phyloP scores from a whole-genome alignment of 1,140 invertebrate genomes.

The Tribolium madens region DNA sequence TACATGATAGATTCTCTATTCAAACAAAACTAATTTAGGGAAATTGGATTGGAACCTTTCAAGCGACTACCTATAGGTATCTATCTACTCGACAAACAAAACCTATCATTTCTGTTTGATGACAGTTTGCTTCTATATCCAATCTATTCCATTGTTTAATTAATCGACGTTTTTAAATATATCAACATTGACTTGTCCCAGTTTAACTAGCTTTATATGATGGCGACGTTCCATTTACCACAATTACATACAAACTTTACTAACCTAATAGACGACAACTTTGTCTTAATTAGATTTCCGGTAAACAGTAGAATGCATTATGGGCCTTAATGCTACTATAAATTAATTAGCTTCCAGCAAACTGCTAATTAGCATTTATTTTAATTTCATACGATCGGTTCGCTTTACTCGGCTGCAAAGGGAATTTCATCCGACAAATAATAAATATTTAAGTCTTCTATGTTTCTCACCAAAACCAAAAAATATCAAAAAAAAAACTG shows the following conservation, averaged over 20 bases:
- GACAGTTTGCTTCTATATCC: constrained; percentile 43
- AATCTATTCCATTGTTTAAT: constrained; percentile 20
- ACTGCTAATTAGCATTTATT: constrained; percentile 32
- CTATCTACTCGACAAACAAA: constrained; percentile 57
- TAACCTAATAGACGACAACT: constrained; percentile 36
- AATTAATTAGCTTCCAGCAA: constrained; percentile 22
- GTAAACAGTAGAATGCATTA: constrained; percentile 34
- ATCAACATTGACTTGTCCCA: background rate
- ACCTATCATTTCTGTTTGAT: constrained; percentile 57
- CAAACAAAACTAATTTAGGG: constrained; percentile 62
- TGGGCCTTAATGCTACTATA: constrained; percentile 36
- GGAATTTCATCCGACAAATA: constrained; percentile 3
- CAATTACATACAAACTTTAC: constrained; percentile 30
- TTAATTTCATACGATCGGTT: constrained; percentile 12
- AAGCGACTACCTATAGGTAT: constrained; percentile 51
- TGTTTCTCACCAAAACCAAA: too few relatives aligned
- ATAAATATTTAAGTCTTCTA: constrained; percentile 33
- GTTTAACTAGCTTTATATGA: constrained; percentile 3
- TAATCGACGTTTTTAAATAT: constrained; percentile 8
- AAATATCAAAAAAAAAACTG: too few relatives aligned
- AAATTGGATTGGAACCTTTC: constrained; percentile 60
- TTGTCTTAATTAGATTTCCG: constrained; percentile 37
- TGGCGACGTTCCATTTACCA: constrained; percentile 4
- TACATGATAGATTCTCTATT: constrained; percentile 59
- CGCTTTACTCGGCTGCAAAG: background rate